Conservation (phyloP, 2,888 invertebrate species). For the Ophion costatus region DNA sequence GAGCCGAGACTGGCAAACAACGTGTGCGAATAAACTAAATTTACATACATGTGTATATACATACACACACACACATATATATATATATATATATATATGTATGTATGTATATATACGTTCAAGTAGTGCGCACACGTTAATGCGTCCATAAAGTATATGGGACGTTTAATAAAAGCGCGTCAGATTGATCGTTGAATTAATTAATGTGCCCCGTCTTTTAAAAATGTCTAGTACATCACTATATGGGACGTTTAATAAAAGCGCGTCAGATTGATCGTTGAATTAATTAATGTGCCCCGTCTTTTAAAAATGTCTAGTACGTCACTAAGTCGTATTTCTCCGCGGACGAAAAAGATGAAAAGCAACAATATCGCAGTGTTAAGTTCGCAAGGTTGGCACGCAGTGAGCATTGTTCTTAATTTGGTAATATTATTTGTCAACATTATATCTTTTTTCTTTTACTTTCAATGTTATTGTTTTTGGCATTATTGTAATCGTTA, state of each 20-base stretch:
- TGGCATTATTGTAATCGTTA: too few species aligned
- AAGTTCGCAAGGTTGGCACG: too few species aligned
- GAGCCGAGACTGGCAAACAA: slow-evolving; percentile 24
- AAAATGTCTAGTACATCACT: slow-evolving; percentile 1
- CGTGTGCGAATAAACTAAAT: slow-evolving; percentile 28
- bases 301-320: slow-evolving; percentile 8
- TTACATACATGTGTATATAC: background rate
- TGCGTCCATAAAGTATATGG: slow-evolving; percentile 13
- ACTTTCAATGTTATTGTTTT: too few species aligned
- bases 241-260: slow-evolving; percentile 49
- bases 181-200: slow-evolving; percentile 48
- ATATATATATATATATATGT: too few species aligned
- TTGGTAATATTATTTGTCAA: too few species aligned
- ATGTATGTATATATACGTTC: background rate
- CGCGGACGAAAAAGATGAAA: too few species aligned
- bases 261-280: slow-evolving; percentile 29
- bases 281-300: slow-evolving; percentile 47
- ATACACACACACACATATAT: background rate
- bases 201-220: slow-evolving; percentile 26
- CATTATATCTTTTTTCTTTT: too few species aligned
- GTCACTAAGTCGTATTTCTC: background rate
- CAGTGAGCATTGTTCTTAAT: too few species aligned
- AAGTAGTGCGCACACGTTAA: background rate
- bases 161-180: slow-evolving; percentile 48
- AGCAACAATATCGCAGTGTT: too few species aligned